phyloP scores from a whole-genome alignment of 2,797 vertebrate genomes.

The Myotis daubentonii region DNA sequence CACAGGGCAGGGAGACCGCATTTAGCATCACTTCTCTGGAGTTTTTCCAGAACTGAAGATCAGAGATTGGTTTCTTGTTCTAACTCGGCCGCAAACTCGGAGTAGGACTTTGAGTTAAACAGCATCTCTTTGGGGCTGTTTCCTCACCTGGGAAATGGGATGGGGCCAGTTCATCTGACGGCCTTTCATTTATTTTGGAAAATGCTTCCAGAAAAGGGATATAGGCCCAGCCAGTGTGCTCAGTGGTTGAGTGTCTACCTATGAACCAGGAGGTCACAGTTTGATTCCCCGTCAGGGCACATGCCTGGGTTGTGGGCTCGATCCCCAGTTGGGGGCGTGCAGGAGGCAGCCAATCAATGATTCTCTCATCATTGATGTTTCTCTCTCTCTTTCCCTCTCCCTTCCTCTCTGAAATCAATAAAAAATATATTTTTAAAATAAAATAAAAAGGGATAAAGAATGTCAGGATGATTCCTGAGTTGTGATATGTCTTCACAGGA shows the following conservation, averaged over 20 bases:
- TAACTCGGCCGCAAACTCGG: background rate
- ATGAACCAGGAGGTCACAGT: no score
- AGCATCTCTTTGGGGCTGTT: background rate
- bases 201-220: background rate
- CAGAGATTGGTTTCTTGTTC: conserved; percentile 1
- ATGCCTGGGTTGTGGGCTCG: background rate
- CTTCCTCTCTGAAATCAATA: no score
- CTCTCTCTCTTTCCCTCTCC: no score
- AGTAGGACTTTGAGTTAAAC: background rate
- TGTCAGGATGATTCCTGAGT: conserved; percentile 5
- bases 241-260: no score
- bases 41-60: conserved; percentile 19
- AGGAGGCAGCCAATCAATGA: no score
- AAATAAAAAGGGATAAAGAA: background rate
- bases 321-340: no score
- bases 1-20: background rate
- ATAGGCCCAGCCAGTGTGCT: background rate
- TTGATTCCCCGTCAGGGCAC: no score
- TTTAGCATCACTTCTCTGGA: conserved; percentile 52
- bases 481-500: background rate
- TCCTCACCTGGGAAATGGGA: background rate
- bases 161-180: background rate
- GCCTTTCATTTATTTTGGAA: conserved; percentile 48
- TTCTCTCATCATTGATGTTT: no score
- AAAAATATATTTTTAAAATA: no score